Base-by-base conservation (phyloP, 2,888 invertebrate genomes). In the Pandemis heparana region DNA sequence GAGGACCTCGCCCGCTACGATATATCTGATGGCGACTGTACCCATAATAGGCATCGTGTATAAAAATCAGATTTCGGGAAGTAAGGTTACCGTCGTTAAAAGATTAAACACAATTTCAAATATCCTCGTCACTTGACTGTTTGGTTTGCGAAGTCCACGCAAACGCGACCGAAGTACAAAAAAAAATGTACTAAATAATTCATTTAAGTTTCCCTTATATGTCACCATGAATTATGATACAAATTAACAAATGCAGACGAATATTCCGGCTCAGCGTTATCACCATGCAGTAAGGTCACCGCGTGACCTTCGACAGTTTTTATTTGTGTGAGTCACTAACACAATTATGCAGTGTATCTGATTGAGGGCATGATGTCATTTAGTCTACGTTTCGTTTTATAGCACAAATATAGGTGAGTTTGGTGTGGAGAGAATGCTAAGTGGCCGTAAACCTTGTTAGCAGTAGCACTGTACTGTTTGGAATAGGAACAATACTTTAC, bases 301-400 rank as follows among this genome's bases (percentile, higher is more conserved):
- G 59, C 48, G 70, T 71, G 86, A 81, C 89, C 89, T 90, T 87
- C 63, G 56, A 38, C 80, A 78, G 78, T 79, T 80, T 81, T 78
- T 77, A 78, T 77, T 76, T 80, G 79, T 83, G 77, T 87, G 87
- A 89, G 77, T 89, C 87, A 88, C 79, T 80, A 79, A 80, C 79
- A 81, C 82, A 80, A 85, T 82, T 81, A 79, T 77, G 79, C 73
- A 67, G 56, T 61, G 74, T 74, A 75, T 77, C 78, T 79, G 80
- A 86, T 90, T 81, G 79, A 85, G 83, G 83, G 80, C 78, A 90
- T 94, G 92, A 94, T 91, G 90, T 93, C 92, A 93, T 79, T 78
- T 79, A 80, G 79, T 79, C 83, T 82, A 76, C 81, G 80, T 75
- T 82, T 80, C 85, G 84, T 82, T 81, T 81, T 79, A 76, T 80